Percentiles rank a stretch among this genome's conserved stretches.
Conservation (phyloP, 2,888 invertebrate genomes). For the Drosophila birchii region DNA sequence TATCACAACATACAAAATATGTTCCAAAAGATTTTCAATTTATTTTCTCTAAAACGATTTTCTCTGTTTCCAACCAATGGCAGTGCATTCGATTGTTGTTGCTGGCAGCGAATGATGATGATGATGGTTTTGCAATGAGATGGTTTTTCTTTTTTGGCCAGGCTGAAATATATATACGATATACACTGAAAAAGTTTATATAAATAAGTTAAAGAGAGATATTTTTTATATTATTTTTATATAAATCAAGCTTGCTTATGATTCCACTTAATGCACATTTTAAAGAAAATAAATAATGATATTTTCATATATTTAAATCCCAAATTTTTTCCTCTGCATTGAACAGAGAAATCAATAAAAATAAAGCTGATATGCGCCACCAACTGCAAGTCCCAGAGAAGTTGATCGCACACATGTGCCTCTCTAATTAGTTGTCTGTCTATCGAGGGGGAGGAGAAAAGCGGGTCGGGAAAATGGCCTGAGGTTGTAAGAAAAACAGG, state of each 20-base stretch:
- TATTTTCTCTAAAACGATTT: slow-evolving; percentile 78
- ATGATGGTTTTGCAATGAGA: slow-evolving; percentile 54
- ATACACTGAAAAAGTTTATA: slow-evolving; percentile 11
- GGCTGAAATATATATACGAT: slow-evolving; percentile 39
- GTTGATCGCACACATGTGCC: slow-evolving; percentile 75
- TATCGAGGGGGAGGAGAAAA: slow-evolving; percentile 7
- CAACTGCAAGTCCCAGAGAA: slow-evolving; percentile 63
- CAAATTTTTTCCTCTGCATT: background rate
- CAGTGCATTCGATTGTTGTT: slow-evolving; percentile 42
- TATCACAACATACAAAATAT: slow-evolving; percentile 70
- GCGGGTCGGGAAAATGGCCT: background rate
- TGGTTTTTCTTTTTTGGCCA: slow-evolving; percentile 23
- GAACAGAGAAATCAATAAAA: slow-evolving; percentile 54
- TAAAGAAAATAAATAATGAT: no score
- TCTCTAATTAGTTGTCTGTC: slow-evolving; percentile 64
- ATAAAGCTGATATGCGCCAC: slow-evolving; percentile 59
- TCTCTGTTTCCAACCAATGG: slow-evolving; percentile 30
- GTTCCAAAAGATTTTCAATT: slow-evolving; percentile 76
- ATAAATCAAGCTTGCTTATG: no score
- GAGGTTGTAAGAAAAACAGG: slow-evolving; percentile 10
- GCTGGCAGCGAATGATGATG: slow-evolving; percentile 9
- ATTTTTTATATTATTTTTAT: no score
- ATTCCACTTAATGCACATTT: no score
- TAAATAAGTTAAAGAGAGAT: background rate
- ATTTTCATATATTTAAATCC: no score